These are phyloP conservation scores for Muscicapa striata DNA, from an alignment of 2,797 vertebrate genomes.

Conservation along the genomic window DNA sequence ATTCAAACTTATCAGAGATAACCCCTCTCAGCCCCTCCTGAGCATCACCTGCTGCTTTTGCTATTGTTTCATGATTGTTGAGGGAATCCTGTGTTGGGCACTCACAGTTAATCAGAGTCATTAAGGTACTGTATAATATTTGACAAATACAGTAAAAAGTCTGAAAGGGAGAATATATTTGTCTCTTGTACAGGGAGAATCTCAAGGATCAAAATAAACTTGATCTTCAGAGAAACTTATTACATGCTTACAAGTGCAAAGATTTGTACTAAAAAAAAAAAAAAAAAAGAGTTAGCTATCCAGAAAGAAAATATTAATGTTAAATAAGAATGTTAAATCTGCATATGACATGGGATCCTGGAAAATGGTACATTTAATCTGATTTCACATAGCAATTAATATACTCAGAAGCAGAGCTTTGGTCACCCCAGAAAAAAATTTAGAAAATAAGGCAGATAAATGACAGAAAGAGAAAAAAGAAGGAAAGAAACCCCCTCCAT, in stretches of 20 bases:
- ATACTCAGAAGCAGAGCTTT: neutral
- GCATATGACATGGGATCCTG: neutral
- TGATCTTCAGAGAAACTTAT: neutral
- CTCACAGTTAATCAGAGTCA: neutral
- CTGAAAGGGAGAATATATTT: neutral
- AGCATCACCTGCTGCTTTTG: neutral
- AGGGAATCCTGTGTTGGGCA: neutral
- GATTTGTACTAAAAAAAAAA: neutral
- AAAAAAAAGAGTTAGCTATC: neutral
- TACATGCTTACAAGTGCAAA: neutral
- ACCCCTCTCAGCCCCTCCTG: neutral
- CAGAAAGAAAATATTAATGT: neutral
- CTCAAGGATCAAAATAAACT: neutral
- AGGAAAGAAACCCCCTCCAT: too few relatives aligned
- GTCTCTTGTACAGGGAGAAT: neutral
- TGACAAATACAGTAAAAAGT: neutral
- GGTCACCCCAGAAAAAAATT: neutral
- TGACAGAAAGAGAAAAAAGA: neutral
- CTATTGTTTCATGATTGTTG: neutral
- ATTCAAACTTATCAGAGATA: neutral
- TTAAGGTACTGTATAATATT: neutral
- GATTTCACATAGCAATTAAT: neutral
- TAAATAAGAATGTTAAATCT: neutral
- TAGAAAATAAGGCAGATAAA: neutral
- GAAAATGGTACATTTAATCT: neutral